Percentiles rank a stretch among this genome's conserved stretches.
Conservation (phyloP, 2,888 invertebrate species). For the Dynastes maya region DNA sequence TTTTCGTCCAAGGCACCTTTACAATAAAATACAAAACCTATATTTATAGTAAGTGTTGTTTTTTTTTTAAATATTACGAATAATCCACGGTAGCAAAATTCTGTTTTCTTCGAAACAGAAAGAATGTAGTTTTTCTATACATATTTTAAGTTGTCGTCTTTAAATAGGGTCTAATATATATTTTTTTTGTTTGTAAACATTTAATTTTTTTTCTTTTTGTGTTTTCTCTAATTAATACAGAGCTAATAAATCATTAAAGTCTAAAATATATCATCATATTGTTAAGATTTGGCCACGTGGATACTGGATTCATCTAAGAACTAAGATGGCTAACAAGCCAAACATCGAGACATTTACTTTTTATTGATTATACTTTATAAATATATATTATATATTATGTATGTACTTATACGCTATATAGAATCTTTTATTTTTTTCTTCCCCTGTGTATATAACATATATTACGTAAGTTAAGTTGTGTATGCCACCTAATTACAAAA, state of each 20-base stretch:
- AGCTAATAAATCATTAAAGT: slow-evolving; percentile 39
- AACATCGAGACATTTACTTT: slow-evolving; percentile 69
- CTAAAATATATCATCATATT: slow-evolving; percentile 46
- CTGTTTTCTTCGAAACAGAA: slow-evolving; percentile 10
- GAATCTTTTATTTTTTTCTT: background rate
- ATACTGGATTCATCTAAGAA: slow-evolving; percentile 62
- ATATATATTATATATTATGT: slow-evolving; percentile 27
- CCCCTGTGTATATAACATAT: slow-evolving; percentile 33
- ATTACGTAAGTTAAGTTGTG: slow-evolving; percentile 49
- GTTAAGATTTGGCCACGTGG: slow-evolving; percentile 68
- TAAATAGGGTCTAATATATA: slow-evolving; percentile 4
- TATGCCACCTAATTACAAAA: slow-evolving; percentile 60
- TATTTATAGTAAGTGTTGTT: slow-evolving; percentile 19
- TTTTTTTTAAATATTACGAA: slow-evolving; percentile 1
- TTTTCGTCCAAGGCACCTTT: slow-evolving; percentile 71
- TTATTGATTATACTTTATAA: slow-evolving; percentile 58
- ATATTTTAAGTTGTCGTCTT: slow-evolving; percentile 15
- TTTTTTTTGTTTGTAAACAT: slow-evolving; percentile 44
- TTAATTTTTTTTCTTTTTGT: background rate
- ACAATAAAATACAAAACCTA: slow-evolving; percentile 65
- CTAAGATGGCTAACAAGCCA: slow-evolving; percentile 69
- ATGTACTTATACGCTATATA: background rate
- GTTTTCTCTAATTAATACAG: slow-evolving; percentile 24
- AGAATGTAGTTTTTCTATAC: slow-evolving; percentile 23
- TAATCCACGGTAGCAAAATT: slow-evolving; percentile 52